Evolutionary conservation across 2,113 vertebrate species (phyloP), one percentile per base, ranked within the genome.

Genomic region (Gobio gobio): DNA sequence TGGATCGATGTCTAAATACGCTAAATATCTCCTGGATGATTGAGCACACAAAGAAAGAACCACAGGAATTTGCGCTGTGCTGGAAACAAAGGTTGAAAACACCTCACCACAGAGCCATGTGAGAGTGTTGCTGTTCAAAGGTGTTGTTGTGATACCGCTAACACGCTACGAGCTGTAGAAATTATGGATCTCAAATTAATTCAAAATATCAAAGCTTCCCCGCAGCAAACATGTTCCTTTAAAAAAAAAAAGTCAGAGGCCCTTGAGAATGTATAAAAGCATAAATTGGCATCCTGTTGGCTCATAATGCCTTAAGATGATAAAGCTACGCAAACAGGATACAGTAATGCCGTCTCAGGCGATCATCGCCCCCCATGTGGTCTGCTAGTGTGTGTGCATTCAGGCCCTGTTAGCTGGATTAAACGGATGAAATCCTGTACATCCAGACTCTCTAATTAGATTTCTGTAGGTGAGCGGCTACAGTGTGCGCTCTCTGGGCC

Each of bases 81-180:
- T 84, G 86, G 45, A 88, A 90, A 90, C 80, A 91, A 90, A 88
- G 88, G 89, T 88, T 89, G 84, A 82, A 93, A 93, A 91, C 90
- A 91, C 87, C 89, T 74, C 26, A 51, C 90, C 90, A 92, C 91
- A 87, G 33, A 61, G 86, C 75, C 24, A 84, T 73, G 72, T 87
- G 58, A 86, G 5, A 49, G 84, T 85, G 90, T 89, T 78, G 86
- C 85, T 80, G 66, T n/a, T 58, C 73, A 54, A 12, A 61, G 26
- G 24, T 64, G 40, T 26, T 66, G 61, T 33, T 81, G 59, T 80
- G 58, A 18, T 63, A 64, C 40, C 2, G 40, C 58, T 29, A n/a
- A 45, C 36, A 64, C 14, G 13, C 40, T 20, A 45, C 26, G 22
- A 63, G 20, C 24, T 24, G 22, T 16, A 3, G 77, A 45, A 47